Conservation (phyloP, 2,113 vertebrate genomes). For the Anolis carolinensis region DNA sequence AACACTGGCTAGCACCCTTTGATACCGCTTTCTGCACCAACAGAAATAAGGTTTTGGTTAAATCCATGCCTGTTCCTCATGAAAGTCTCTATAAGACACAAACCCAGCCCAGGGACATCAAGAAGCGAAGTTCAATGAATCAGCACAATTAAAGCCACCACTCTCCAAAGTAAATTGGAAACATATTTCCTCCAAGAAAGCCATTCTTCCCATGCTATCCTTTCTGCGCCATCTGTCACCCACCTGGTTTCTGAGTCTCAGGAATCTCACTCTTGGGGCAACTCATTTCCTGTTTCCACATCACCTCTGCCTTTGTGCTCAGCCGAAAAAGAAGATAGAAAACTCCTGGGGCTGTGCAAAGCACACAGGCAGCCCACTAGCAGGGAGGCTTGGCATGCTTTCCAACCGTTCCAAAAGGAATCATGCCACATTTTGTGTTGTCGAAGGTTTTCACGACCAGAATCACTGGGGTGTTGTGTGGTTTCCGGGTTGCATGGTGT, state of each 20-base stretch:
- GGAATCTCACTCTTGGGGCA: not conserved
- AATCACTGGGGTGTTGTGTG: no score
- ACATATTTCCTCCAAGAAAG: not conserved
- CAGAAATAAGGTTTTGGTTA: conserved; percentile 20
- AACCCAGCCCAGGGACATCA: not conserved
- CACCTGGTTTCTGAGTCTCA: not conserved
- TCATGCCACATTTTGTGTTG: not conserved
- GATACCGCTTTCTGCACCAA: conserved; percentile 84
- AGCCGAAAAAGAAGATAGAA: conserved; percentile 1
- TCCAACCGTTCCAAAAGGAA: not conserved
- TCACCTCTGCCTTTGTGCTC: not conserved
- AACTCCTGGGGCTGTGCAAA: not conserved
- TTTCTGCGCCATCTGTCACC: not conserved
- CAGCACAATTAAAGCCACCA: not conserved
- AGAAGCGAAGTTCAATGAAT: not conserved
- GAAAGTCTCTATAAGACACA: not conserved
- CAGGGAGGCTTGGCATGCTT: not conserved
- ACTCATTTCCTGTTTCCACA: conserved; percentile 3
- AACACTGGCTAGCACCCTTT: conserved; percentile 79
- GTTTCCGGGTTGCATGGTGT: no score
- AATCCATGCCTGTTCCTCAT: rapidly evolving
- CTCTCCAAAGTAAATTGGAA: not conserved
- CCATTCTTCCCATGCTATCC: not conserved
- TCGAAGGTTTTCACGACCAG: no score
- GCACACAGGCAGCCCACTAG: not conserved